Evolutionary conservation across 2,888 invertebrate species (phyloP).

Genomic region (Ectobius pallidus): DNA sequence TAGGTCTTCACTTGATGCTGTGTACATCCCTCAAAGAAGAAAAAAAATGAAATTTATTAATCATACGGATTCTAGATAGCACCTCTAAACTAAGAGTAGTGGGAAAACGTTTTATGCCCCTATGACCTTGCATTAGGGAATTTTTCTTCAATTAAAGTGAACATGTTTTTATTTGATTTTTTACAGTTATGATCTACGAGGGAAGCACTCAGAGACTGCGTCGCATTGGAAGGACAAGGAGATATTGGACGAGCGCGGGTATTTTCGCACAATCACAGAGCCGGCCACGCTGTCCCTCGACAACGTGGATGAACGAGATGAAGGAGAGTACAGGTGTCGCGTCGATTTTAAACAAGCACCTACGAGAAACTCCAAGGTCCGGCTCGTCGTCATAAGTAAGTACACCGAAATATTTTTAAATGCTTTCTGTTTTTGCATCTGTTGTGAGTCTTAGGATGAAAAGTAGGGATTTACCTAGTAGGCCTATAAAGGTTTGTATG

Average conservation of each 20-base stretch:
- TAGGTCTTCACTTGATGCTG: too few species aligned
- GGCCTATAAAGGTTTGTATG: too few species aligned
- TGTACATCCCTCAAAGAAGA: too few species aligned
- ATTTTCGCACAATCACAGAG: slow-evolving; percentile 45
- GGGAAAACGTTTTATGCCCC: too few species aligned
- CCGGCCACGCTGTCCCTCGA: slow-evolving; percentile 44
- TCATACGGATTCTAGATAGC: too few species aligned
- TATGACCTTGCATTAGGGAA: too few species aligned
- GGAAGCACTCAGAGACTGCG: slow-evolving; percentile 43
- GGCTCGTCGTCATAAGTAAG: slow-evolving; percentile 44
- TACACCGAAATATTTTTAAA: neutral
- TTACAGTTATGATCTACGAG: slow-evolving; percentile 43
- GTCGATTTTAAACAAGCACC: slow-evolving; percentile 44
- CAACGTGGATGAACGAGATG: slow-evolving; percentile 43
- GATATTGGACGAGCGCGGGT: slow-evolving; percentile 43
- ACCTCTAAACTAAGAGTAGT: too few species aligned
- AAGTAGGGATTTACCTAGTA: too few species aligned
- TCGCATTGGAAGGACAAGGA: slow-evolving; percentile 45
- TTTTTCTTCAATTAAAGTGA: too few species aligned
- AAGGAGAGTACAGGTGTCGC: slow-evolving; percentile 44
- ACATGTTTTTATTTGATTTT: neutral
- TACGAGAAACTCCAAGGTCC: slow-evolving; percentile 44
- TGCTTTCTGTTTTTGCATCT: neutral
- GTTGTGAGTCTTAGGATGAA: too few species aligned
- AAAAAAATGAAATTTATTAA: too few species aligned